These are phyloP conservation scores for Camelus dromedarius DNA, from an alignment of 2,113 vertebrate genomes.

Conservation along the genomic window DNA sequence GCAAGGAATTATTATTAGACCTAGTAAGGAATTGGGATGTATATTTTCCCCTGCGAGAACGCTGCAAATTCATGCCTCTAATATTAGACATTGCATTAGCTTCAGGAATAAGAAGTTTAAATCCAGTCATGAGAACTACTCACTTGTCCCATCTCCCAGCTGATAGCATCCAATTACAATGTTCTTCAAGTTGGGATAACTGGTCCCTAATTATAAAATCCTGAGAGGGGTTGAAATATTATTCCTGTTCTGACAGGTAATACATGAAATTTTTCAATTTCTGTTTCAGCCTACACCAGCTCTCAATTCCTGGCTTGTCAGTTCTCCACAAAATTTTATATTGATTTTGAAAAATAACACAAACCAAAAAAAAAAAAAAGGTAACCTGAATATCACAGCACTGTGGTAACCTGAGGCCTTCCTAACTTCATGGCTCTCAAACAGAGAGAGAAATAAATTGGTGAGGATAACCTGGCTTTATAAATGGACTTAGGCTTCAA, in stretches of 20 bases:
- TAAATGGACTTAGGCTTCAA: neutral
- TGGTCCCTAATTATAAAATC: conserved; percentile 64
- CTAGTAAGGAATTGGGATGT: neutral
- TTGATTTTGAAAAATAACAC: conserved; percentile 48
- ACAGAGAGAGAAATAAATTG: neutral
- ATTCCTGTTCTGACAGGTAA: conserved; percentile 26
- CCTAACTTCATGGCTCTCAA: neutral
- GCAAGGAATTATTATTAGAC: conserved; percentile 41
- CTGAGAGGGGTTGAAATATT: conserved; percentile 53
- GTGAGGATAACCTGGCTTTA: neutral
- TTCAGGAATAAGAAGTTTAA: conserved; percentile 68
- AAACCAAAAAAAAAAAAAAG: neutral
- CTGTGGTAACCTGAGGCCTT: neutral
- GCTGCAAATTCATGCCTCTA: conserved; percentile 42
- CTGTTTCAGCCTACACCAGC: neutral
- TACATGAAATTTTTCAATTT: conserved; percentile 44
- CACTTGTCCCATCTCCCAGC: conserved; percentile 47
- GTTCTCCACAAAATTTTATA: neutral
- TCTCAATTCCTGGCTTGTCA: neutral
- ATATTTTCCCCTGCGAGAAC: conserved; percentile 28
- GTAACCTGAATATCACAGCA: neutral
- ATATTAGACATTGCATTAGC: conserved; percentile 71
- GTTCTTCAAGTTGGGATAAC: conserved; percentile 27
- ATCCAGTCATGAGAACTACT: conserved; percentile 49
- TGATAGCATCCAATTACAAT: conserved; percentile 63